These are phyloP conservation scores for Glyptemys insculpta DNA, from an alignment of 2,797 vertebrate genomes.

Conservation along the genomic window DNA sequence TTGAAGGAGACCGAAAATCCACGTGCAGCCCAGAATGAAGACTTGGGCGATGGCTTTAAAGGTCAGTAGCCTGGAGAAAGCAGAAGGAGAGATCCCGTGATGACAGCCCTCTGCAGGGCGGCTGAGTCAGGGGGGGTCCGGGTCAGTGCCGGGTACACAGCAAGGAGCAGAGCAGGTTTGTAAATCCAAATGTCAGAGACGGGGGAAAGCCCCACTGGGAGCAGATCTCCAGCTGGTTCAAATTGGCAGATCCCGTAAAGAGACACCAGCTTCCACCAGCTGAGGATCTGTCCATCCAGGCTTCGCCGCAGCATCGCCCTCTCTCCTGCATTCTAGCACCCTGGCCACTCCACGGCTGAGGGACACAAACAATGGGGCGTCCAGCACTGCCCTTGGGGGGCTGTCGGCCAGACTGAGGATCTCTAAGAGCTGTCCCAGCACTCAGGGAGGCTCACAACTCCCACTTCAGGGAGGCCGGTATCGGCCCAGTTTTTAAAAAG, in stretches of 20 bases:
- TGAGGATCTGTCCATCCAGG: not conserved
- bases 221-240: no score
- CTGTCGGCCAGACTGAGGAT: no score
- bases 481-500: not conserved
- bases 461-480: no score
- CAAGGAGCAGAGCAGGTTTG: not conserved
- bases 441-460: not conserved
- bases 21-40: constrained; percentile 75
- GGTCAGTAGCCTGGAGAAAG: constrained; percentile 59
- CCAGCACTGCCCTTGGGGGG: not conserved
- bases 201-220: no score
- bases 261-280: no score
- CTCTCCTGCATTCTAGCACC: no score
- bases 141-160: no score
- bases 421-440: no score
- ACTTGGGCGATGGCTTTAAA: constrained; percentile 77
- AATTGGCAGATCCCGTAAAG: no score
- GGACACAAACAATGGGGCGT: no score
- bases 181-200: not conserved
- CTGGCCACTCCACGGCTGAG: no score
- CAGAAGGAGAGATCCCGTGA: not conserved
- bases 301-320: no score
- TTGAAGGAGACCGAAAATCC: constrained; percentile 77
- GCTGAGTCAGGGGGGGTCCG: not conserved
- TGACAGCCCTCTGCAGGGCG: not conserved